Percentiles rank a stretch among this genome's conserved stretches.
These are phyloP conservation scores for Drosophila kikkawai DNA, from an alignment of 1,140 invertebrate genomes.

Conservation along the genomic window DNA sequence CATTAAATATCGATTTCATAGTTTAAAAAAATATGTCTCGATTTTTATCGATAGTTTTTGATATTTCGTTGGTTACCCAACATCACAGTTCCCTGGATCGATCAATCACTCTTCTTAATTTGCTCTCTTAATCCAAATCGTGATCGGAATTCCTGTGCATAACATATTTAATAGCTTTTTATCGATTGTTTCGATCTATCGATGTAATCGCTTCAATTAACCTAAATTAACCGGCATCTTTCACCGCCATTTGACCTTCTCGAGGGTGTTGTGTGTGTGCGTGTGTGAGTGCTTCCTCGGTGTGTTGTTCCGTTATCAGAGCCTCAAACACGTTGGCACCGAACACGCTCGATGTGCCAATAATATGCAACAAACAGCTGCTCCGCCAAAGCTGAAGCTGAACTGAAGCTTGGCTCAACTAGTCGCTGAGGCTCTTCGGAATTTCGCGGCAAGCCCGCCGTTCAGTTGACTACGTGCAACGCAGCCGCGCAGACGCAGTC, in stretches of 20 bases:
- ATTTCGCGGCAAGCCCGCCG: conserved; percentile 66
- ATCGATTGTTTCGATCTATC: conserved; percentile 15
- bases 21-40: too few relatives aligned
- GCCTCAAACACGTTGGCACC: conserved; percentile 65
- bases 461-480: conserved; percentile 81
- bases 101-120: neutral
- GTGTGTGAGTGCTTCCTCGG: neutral
- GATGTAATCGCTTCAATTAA: conserved; percentile 20
- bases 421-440: conserved; percentile 46
- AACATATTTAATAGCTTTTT: conserved; percentile 4
- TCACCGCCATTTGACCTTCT: conserved; percentile 39
- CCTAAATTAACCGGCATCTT: conserved; percentile 4
- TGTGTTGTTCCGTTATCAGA: conserved; percentile 56
- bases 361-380: conserved; percentile 79
- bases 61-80: neutral
- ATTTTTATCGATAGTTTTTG: neutral
- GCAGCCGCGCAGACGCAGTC: conserved; percentile 75
- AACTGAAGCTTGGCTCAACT: neutral
- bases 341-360: conserved; percentile 75
- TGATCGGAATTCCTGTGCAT: conserved; percentile 1
- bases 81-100: neutral
- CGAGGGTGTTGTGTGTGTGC: neutral
- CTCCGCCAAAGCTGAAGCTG: neutral
- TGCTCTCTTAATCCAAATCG: conserved; percentile 1
- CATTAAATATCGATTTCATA: too few relatives aligned